Evolutionary conservation across 2,888 invertebrate genomes (phyloP).

Genomic region (Notodonta dromedarius): DNA sequence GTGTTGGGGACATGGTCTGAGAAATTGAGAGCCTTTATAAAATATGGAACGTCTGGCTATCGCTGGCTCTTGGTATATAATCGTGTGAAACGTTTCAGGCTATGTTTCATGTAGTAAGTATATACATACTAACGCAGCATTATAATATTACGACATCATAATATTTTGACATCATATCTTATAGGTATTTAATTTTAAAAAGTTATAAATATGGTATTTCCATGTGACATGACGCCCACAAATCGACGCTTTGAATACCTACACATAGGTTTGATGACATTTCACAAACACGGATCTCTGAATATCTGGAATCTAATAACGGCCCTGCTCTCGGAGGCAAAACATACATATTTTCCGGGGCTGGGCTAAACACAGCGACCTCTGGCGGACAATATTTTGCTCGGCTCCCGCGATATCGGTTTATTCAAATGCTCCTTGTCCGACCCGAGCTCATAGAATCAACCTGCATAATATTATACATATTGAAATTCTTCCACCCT

Average conservation of each 20-base stretch:
- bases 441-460: conserved; percentile 81
- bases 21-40: no score
- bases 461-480: conserved; percentile 82
- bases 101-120: no score
- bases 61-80: no score
- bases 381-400: conserved; percentile 80
- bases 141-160: no score
- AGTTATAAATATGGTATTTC: neutral
- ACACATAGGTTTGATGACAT: conserved; percentile 26
- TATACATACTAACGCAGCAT: no score
- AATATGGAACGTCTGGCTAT: no score
- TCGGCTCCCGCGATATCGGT: conserved; percentile 75
- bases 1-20: no score
- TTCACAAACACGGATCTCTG: conserved; percentile 45
- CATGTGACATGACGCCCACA: neutral
- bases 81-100: conserved; percentile 12
- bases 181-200: no score
- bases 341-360: conserved; percentile 70
- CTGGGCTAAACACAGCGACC: conserved; percentile 68
- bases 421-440: conserved; percentile 81
- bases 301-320: conserved; percentile 71
- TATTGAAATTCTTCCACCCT: conserved; percentile 80
- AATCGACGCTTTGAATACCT: neutral
- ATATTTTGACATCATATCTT: no score
- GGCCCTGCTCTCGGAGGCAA: conserved; percentile 58